phyloP scores from a whole-genome alignment of 2,888 invertebrate genomes.

The Dolichomitus sp. region DNA sequence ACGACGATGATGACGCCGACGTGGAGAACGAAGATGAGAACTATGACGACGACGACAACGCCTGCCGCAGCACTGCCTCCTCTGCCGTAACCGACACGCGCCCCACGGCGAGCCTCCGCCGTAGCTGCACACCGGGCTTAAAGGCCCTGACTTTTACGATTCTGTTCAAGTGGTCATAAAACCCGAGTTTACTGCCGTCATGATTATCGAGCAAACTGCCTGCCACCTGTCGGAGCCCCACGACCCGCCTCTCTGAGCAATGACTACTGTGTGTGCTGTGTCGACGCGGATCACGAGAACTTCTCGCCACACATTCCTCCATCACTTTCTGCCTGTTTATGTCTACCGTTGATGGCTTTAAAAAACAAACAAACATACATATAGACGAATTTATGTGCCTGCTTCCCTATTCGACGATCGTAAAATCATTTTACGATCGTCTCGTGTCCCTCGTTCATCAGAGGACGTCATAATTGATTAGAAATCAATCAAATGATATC shows the following conservation, averaged over 20 bases:
- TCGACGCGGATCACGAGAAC: constrained; percentile 53
- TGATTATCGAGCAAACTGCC: constrained; percentile 86
- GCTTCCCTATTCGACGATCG: constrained; percentile 56
- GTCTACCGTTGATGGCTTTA: constrained; percentile 22
- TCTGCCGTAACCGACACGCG: constrained; percentile 85
- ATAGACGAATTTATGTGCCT: constrained; percentile 52
- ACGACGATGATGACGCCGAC: constrained; percentile 46
- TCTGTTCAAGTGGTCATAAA: constrained; percentile 88
- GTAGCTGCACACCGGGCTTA: constrained; percentile 79
- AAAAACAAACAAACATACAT: constrained; percentile 56
- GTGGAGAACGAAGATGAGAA: constrained; percentile 50
- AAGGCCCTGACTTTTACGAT: constrained; percentile 88
- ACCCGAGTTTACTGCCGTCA: constrained; percentile 88
- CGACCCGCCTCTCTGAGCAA: constrained; percentile 61
- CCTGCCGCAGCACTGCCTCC: constrained; percentile 71
- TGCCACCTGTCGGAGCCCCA: constrained; percentile 86
- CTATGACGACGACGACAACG: constrained; percentile 44
- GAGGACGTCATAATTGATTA: constrained; percentile 27
- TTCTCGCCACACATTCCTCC: constrained; percentile 45
- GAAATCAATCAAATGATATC: constrained; percentile 24
- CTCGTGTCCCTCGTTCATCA: constrained; percentile 26
- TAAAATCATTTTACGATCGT: constrained; percentile 47
- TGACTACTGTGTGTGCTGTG: constrained; percentile 53
- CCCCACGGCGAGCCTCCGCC: constrained; percentile 76
- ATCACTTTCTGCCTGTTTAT: constrained; percentile 15